A percentile compares a stretch with the other conserved stretches of the same genome.
phyloP scores from a whole-genome alignment of 2,888 invertebrate species.

The Vanessa cardui region DNA sequence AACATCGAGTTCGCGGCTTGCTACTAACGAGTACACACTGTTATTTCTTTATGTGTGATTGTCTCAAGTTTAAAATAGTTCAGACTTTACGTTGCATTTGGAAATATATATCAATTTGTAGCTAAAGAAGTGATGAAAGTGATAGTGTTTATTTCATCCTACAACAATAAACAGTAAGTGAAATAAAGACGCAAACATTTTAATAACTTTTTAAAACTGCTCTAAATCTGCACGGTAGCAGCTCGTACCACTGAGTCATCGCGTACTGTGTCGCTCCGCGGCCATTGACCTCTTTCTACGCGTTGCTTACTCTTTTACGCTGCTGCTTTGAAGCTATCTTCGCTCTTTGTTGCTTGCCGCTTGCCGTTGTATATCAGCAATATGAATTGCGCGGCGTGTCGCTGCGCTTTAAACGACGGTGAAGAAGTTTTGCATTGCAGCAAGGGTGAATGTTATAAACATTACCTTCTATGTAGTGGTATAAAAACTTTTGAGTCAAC shows the following conservation, averaged over 20 bases:
- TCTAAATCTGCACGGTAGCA: constrained; percentile 1
- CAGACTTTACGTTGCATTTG: background rate
- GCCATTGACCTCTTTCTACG: background rate
- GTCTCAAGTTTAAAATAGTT: constrained; percentile 1
- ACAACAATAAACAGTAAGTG: background rate
- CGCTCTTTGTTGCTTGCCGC: background rate
- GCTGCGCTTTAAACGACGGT: constrained; percentile 2
- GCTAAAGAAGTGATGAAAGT: background rate
- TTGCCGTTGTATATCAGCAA: constrained; percentile 4
- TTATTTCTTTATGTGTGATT: background rate
- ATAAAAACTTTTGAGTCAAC: background rate
- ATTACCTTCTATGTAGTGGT: constrained; percentile 4
- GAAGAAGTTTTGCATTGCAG: constrained; percentile 1
- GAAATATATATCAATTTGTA: background rate
- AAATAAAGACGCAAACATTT: background rate
- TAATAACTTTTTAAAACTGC: constrained; percentile 1
- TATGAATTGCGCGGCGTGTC: constrained; percentile 3
- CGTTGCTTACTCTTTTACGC: constrained; percentile 6
- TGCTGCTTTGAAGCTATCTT: background rate
- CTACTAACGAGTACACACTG: background rate
- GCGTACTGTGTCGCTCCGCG: background rate
- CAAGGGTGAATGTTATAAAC: background rate
- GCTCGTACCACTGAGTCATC: background rate
- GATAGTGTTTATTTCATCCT: background rate
- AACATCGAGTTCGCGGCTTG: background rate